phyloP scores from a whole-genome alignment of 1,140 invertebrate species.

The fruit fly (Drosophila melanogaster) region DNA sequence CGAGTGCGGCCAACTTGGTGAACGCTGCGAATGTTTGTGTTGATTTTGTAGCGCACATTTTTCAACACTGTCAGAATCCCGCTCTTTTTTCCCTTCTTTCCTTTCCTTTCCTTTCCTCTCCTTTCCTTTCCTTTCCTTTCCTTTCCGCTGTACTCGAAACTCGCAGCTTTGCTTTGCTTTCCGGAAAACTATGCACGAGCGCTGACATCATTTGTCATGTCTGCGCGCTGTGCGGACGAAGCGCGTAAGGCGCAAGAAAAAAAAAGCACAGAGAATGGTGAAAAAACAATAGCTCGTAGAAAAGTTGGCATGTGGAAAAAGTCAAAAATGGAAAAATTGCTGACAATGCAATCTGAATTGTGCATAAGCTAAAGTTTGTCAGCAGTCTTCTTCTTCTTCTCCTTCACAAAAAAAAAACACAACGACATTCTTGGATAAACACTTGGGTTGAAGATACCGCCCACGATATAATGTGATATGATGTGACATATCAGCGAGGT shows the following conservation, averaged over 20 bases:
- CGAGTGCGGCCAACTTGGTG: conserved; percentile 41
- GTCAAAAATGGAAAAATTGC: conserved; percentile 65
- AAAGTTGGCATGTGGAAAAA: conserved; percentile 75
- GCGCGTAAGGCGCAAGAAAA: conserved; percentile 22
- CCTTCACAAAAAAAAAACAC: conserved; percentile 9
- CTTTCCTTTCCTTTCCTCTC: too few species aligned
- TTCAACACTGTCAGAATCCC: conserved; percentile 49
- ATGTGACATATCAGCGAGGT: conserved; percentile 42
- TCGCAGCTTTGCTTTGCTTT: conserved; percentile 13
- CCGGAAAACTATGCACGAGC: conserved; percentile 56
- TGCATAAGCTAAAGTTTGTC: conserved; percentile 69
- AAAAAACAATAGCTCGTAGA: conserved; percentile 68
- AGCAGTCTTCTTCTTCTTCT: conserved; percentile 5
- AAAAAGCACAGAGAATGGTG: conserved; percentile 14
- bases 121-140: too few species aligned
- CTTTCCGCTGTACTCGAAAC: conserved; percentile 1
- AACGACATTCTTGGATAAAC: conserved; percentile 49
- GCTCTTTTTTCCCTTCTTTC: not conserved
- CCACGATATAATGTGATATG: conserved; percentile 34
- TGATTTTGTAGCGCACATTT: conserved; percentile 55
- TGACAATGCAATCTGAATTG: conserved; percentile 70
- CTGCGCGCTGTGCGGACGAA: conserved; percentile 28
- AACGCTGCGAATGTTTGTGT: conserved; percentile 49
- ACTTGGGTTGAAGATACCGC: conserved; percentile 36
- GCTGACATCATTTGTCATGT: conserved; percentile 78